Evolutionary conservation across 2,113 vertebrate species (phyloP).

Genomic region (Bucco capensis): DNA sequence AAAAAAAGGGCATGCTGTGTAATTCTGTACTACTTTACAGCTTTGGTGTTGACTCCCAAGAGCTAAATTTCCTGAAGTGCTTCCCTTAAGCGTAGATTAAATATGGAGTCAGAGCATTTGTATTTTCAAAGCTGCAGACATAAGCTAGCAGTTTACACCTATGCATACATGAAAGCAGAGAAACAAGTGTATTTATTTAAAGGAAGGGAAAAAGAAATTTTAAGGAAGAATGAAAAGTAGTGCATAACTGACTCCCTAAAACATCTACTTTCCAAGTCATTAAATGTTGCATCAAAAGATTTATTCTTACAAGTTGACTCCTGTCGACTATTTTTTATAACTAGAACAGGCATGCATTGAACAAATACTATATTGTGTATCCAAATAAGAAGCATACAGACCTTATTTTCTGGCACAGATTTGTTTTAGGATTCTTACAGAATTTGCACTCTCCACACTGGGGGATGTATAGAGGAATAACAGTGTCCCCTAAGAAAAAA

Average conservation of each 20-base stretch:
- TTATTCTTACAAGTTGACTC: not conserved
- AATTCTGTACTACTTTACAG: not conserved
- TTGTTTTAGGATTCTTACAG: conserved; percentile 81
- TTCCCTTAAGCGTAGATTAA: not conserved
- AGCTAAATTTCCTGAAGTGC: not conserved
- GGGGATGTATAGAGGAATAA: conserved; percentile 80
- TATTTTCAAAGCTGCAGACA: not conserved
- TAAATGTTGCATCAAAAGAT: not conserved
- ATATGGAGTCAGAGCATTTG: not conserved
- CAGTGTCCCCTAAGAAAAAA: conserved; percentile 73
- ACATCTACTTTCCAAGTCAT: not conserved
- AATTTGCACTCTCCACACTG: conserved; percentile 85
- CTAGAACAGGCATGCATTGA: not conserved
- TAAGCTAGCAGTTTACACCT: not conserved
- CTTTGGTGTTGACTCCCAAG: not conserved
- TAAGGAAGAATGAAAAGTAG: not conserved
- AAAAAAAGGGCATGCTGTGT: not conserved
- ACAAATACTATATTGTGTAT: not conserved
- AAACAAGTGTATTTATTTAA: not conserved
- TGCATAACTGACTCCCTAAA: not conserved
- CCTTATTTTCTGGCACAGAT: conserved; percentile 85
- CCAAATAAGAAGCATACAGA: conserved; percentile 47
- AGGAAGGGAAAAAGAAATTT: not conserved
- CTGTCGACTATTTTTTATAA: not conserved
- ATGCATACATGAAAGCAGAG: not conserved